Base-by-base conservation (phyloP, 2,797 vertebrate species). In the Amblyopsis hoosieri region DNA sequence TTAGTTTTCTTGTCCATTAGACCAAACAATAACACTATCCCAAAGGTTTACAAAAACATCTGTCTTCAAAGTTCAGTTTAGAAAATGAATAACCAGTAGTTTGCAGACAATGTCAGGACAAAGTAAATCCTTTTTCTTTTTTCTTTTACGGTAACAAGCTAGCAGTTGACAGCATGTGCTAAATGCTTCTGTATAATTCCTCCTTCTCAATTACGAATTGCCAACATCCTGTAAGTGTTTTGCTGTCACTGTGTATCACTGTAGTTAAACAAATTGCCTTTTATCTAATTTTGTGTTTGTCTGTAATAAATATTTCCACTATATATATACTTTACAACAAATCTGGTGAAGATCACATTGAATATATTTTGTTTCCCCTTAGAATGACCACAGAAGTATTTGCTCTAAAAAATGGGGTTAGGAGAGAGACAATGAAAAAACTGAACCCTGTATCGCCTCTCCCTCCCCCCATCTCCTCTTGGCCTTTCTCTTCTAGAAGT, bases 1-100 rank as follows among this genome's bases (percentile, higher is more conserved):
- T 95, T 95, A 65, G 75, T 95, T 96, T 95, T 97, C 79, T 92
- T 93, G 93, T 94, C 94, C 93, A 93, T 95, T 95, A 93, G 92
- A 90, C 91, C 85, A 90, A 95, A 97, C 96, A 96, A 96, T 95
- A 94, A 93, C 90, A 91, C 87, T 69, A 88, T 76, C 88, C 84
- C 84, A 67, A 86, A 93, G 91, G 91, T 91, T 93, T 90, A 92
- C 84, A 89, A 85, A 93, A 87, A 86, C 91, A 91, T 90, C 88
- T 90, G 89, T 93, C 92, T 93, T 93, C 91, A 91, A 92, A 94
- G 91, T 82, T 88, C 79, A 75, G 82, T 79, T 77, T 71, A 70
- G 84, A 90, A 88, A 88, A 93, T 91, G 64, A 77, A 91, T 90
- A 91, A 84, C 85, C 81, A 72, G 78, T 60, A 65, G 69, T 80